Evolutionary conservation across 2,797 vertebrate species (phyloP).

Genomic region (Rhinoraja longicauda): DNA sequence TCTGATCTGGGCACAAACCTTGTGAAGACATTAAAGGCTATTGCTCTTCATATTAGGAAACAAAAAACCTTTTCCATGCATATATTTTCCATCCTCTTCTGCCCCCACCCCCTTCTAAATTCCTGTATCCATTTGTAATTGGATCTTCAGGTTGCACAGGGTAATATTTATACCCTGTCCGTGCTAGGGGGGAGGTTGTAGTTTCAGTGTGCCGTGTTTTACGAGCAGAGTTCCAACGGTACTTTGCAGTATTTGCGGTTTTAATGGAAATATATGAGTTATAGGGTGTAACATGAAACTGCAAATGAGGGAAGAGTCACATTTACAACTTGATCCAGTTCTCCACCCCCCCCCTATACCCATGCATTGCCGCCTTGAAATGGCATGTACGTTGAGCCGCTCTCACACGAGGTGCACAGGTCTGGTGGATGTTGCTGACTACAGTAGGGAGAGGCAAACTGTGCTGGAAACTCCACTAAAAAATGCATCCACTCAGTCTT

Average conservation of each 20-base stretch:
- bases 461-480: background rate
- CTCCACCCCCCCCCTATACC: too few species aligned
- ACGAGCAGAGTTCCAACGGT: background rate
- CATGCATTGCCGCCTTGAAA: too few species aligned
- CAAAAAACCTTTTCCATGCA: background rate
- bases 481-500: too few species aligned
- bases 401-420: background rate
- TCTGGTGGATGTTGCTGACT: too few species aligned
- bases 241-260: background rate
- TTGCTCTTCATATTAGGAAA: background rate
- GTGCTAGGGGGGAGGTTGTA: background rate
- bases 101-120: background rate
- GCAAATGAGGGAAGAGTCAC: too few species aligned
- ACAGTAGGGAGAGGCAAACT: background rate
- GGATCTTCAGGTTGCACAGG: too few species aligned
- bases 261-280: background rate
- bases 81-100: background rate
- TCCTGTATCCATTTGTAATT: background rate
- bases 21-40: background rate
- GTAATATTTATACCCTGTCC: background rate
- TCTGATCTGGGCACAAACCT: background rate
- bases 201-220: background rate
- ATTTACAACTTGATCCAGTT: background rate
- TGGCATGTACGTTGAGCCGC: background rate
- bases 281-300: background rate